Percentiles rank a stretch among this genome's conserved stretches.
Evolutionary conservation across 2,888 invertebrate species (phyloP).

Genomic region (Cerastis rubricosa): DNA sequence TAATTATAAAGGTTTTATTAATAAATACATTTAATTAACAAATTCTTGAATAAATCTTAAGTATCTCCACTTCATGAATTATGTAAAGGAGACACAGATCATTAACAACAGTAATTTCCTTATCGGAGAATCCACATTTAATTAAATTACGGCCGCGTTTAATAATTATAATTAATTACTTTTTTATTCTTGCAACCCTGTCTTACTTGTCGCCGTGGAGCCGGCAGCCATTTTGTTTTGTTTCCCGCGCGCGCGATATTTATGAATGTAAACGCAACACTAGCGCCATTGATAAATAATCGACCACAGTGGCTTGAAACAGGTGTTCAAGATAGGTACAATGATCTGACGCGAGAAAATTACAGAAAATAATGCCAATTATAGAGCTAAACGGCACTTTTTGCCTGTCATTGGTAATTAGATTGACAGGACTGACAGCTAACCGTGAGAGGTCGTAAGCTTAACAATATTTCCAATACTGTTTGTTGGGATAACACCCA

Average conservation of each 20-base stretch:
- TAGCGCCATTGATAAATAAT: conserved; percentile 77
- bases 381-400: conserved; percentile 46
- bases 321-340: conserved; percentile 48
- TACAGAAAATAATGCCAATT: conserved; percentile 63
- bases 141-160: conserved; percentile 47
- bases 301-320: conserved; percentile 35
- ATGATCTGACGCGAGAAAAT: conserved; percentile 57
- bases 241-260: conserved; percentile 71
- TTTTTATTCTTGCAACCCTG: conserved; percentile 66
- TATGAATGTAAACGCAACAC: conserved; percentile 73
- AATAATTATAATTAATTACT: conserved; percentile 49
- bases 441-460: conserved; percentile 19
- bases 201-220: conserved; percentile 60
- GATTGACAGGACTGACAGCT: conserved; percentile 47
- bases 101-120: conserved; percentile 56
- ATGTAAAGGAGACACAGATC: conserved; percentile 48
- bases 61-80: conserved; percentile 33
- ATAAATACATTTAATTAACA: conserved; percentile 18
- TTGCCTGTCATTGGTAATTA: conserved; percentile 55
- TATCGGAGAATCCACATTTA: conserved; percentile 50
- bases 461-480: conserved; percentile 27
- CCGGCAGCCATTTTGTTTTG: conserved; percentile 74
- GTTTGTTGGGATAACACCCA: conserved; percentile 29
- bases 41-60: conserved; percentile 46
- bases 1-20: conserved; percentile 1